Base-by-base conservation (phyloP, 2,113 vertebrate species). In the Atlantisia rogersi region DNA sequence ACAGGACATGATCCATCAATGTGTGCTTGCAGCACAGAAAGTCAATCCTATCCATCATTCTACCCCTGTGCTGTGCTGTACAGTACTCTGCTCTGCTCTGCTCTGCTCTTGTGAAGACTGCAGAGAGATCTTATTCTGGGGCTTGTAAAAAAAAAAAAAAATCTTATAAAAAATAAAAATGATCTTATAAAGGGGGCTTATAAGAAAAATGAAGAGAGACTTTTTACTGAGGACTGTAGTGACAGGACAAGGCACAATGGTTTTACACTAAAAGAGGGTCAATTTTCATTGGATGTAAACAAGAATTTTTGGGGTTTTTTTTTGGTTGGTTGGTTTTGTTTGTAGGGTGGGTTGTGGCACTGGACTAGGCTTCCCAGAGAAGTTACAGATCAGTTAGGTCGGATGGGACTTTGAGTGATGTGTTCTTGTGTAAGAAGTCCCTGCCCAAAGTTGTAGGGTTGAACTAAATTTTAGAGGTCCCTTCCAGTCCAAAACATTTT, bases 361-460 rank as follows among this genome's bases (percentile, higher is more conserved):
- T 48, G 17, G 15, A 76, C 67, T 9, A 59, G 1, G 3, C 20
- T 65, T 6, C 7, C 4, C 28, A 19, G 18, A 40, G 28, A 88
- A 48, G 32, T 7, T 63, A 21, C 2, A 5, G 7, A 22, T 26
- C 12, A 63, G 3, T 63, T 32, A 64, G 37, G 3, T 9, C 31
- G 21, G 37, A 13, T 15, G 14, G 18, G 10, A 10, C 12, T 85
- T 77, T 59, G 29, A 64, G 37, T 1, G 2, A 46, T 7, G 6
- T 32, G 20, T 24, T n/a, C 2, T 60, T 37, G 5, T 53, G 32
- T 50, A 70, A 28, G 42, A 68, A 31, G 5, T 69, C 24, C 15
- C 19, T 53, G 5, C 2, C 13, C 10, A 9, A 17, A 25, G 10
- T 8, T 1, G 0, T 5, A 18, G 18, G 22, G 6, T 50, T 55